Base-by-base conservation (phyloP, 2,797 vertebrate species). In the Paratrypauchen microcephalus region DNA sequence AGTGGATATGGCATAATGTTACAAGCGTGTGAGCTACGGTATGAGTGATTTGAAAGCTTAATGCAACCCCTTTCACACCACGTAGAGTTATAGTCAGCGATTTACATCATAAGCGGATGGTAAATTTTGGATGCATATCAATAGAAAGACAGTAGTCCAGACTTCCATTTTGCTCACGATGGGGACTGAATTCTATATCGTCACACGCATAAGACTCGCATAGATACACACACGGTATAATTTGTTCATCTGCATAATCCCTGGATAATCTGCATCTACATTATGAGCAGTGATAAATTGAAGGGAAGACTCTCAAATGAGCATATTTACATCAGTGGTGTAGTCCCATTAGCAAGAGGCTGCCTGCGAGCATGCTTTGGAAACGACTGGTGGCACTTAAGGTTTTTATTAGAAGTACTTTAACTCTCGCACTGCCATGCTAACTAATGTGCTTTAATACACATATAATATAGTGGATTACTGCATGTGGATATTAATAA, bases 351-450 rank as follows among this genome's bases (percentile, higher is more conserved):
- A 92, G 89, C 47, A 81, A 84, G 85, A 88, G 78, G 73, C 78
- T 78, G 87, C 65, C 79, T 91, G 87, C 77, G 60, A 36, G 48
- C 81, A 6, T 69, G 83, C 86, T 90, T 87, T 87, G 16, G 79
- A 92, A 91, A 89, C 74, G 85, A 83, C 83, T 74, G 81, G 76
- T 79, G 86, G 91, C 86, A 87, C 90, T 89, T 87, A 73, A 77
- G 79, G 87, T 82, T 91, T 90, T 91, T 88, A 93, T 93, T 91
- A 90, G 83, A 91, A 90, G 86, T 89, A 91, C 89, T 93, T 91
- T 86, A 90, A 87, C 66, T 66, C 86, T 84, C 70, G 73, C 78
- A 79, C 79, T 82, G 83, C 76, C 74, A 72, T 78, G 78, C 68
- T 78, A 88, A 87, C 86, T 92, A 88, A 91, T 91, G 84, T 79